Base-by-base conservation (phyloP, 2,888 invertebrate species). In the Nasonia oneida region DNA sequence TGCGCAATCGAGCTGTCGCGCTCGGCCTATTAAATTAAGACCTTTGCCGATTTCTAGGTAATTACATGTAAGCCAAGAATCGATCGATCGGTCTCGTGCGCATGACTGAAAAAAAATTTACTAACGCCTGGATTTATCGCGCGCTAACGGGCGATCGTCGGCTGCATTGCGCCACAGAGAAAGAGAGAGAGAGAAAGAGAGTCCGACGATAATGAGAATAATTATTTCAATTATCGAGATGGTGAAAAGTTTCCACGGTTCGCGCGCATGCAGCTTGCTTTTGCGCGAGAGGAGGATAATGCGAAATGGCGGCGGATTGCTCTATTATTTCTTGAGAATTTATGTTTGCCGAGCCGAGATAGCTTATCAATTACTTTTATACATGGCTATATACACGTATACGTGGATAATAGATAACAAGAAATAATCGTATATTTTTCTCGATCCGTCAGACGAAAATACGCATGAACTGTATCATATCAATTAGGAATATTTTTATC, bases 221-320 rank as follows among this genome's bases (percentile, higher is more conserved):
- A 85, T 85, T 80, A 70, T 85, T 85, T 85, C 81, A 85, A 85
- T 85, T 77, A 77, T 81, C 81, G 4, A n/a, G 61, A 50, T 29
- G 61, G 37, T 37, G 85, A 81, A 81, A 85, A 80, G 71, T 81
- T 37, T 71, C 39, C 50, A n/a, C 71, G 67, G 53, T 18, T n/a
- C 33, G 50, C 29, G 61, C 23, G 33, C 18, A 64, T 64, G 18
- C 8, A 23, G 64, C 33, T 67, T 14, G 15, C 10, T 29, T 67
- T 67, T 33, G 14, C 39, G 39, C 37, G 37, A 37, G 37, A 70
- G 29, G 64, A 67, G 4, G 82, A 37, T 67, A 50, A 82, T 47
- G 70, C 23, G 53, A 50, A 39, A 76, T 61, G 67, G 33, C 42
- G 42, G n/a, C 42, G 29, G 37, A 64, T 42, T 81, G 12, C 47